Conservation (phyloP, 2,797 vertebrate species). For the Aerospiza tachiro region DNA sequence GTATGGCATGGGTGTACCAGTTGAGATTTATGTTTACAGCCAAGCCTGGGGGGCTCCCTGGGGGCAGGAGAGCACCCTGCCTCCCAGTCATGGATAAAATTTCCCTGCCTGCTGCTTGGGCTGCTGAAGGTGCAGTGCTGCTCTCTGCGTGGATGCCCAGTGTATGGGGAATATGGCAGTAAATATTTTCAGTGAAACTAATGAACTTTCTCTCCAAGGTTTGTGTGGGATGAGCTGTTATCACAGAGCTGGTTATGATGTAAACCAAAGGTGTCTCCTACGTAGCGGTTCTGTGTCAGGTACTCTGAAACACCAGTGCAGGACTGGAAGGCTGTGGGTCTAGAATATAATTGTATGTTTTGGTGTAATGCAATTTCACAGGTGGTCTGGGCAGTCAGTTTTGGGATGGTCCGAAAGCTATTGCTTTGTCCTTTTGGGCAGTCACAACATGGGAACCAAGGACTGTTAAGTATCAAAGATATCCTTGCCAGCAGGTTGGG, state of each 20-base stretch:
- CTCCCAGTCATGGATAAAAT: accelerated
- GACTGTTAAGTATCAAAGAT: neutral
- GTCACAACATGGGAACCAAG: neutral
- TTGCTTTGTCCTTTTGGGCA: neutral
- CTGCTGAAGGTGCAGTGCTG: neutral
- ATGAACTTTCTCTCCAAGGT: neutral
- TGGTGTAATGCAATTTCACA: neutral
- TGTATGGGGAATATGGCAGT: neutral
- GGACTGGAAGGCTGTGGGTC: neutral
- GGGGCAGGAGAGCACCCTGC: too few relatives aligned
- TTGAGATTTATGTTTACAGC: neutral
- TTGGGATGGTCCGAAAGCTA: neutral
- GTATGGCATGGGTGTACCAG: neutral
- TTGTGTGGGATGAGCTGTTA: neutral
- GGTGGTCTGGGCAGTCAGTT: neutral
- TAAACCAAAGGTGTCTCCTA: neutral
- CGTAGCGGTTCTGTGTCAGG: neutral
- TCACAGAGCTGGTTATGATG: neutral
- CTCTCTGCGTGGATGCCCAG: neutral
- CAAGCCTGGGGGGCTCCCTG: neutral
- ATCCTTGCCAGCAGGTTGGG: neutral
- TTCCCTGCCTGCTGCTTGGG: neutral
- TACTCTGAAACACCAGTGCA: neutral
- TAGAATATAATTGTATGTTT: neutral
- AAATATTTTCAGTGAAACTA: neutral